phyloP scores from a whole-genome alignment of 2,888 invertebrate species.

The Bimastos eiseni region DNA sequence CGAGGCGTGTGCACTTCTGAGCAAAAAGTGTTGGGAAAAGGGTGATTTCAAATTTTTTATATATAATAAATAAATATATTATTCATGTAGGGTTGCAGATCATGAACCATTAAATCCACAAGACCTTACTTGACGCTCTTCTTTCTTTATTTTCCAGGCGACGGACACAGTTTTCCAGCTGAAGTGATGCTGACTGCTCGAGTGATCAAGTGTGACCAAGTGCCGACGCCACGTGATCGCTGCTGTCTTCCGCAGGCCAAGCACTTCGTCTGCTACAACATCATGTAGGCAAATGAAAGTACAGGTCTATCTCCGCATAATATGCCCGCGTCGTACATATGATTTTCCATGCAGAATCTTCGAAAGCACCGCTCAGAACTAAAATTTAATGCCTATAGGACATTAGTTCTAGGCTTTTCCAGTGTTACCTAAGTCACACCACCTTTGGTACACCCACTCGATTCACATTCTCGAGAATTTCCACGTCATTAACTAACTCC shows the following conservation, averaged over 20 bases:
- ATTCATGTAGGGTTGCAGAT: too few species aligned
- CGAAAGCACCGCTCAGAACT: neutral
- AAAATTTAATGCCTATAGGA: neutral
- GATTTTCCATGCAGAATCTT: neutral
- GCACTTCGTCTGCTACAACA: conserved; percentile 37
- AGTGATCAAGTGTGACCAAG: conserved; percentile 32
- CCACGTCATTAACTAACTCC: neutral
- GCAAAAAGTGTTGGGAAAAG: too few species aligned
- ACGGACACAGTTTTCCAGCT: conserved; percentile 32
- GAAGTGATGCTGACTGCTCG: conserved; percentile 31
- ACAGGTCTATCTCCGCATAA: neutral
- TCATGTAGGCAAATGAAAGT: conserved; percentile 30
- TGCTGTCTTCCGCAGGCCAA: conserved; percentile 38
- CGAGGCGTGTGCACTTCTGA: too few species aligned
- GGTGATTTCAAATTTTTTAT: too few species aligned
- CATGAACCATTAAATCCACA: too few species aligned
- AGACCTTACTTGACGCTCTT: neutral
- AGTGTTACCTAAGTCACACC: neutral
- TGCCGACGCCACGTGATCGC: conserved; percentile 31
- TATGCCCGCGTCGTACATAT: neutral
- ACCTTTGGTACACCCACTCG: neutral
- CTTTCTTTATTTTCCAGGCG: conserved; percentile 4
- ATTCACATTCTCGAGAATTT: neutral
- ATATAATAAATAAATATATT: too few species aligned
- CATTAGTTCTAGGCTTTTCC: neutral